phyloP scores from a whole-genome alignment of 1,140 invertebrate species.

The Acromyrmex echinatior region DNA sequence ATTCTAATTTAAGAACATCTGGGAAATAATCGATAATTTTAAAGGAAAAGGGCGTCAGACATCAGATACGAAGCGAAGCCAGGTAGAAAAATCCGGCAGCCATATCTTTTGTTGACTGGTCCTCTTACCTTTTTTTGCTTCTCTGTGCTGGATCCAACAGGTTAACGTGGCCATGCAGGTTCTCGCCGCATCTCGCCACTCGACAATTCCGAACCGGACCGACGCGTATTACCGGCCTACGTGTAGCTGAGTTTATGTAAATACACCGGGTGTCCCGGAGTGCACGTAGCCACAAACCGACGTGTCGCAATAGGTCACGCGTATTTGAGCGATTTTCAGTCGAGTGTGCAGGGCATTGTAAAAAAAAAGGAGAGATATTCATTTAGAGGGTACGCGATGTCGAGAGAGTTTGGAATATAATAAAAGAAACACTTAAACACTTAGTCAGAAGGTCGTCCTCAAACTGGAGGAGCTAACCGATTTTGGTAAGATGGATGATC shows the following conservation, averaged over 20 bases:
- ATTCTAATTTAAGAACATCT: background rate
- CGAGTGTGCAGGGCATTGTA: background rate
- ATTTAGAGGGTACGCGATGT: background rate
- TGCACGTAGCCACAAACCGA: background rate
- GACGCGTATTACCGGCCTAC: slow-evolving; percentile 44
- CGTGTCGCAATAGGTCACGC: background rate
- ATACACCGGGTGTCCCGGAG: slow-evolving; percentile 72
- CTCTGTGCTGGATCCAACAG: slow-evolving; percentile 62
- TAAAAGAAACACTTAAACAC: background rate
- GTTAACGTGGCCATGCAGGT: slow-evolving; percentile 73
- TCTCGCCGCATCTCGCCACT: slow-evolving; percentile 55
- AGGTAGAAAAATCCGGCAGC: slow-evolving; percentile 59
- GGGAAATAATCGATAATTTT: slow-evolving; percentile 15
- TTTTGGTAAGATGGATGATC: background rate
- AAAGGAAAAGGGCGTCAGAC: background rate
- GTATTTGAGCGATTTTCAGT: background rate
- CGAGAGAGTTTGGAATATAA: background rate
- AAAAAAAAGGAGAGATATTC: background rate
- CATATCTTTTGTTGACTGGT: slow-evolving; percentile 69
- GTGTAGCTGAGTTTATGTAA: slow-evolving; percentile 65
- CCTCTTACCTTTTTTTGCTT: slow-evolving; percentile 53
- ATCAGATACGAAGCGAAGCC: background rate
- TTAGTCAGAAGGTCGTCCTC: too few species aligned
- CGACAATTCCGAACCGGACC: slow-evolving; percentile 59
- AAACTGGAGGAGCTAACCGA: background rate